Evolutionary conservation across 2,113 vertebrate species (phyloP).

Genomic region (Halichoerus grypus): DNA sequence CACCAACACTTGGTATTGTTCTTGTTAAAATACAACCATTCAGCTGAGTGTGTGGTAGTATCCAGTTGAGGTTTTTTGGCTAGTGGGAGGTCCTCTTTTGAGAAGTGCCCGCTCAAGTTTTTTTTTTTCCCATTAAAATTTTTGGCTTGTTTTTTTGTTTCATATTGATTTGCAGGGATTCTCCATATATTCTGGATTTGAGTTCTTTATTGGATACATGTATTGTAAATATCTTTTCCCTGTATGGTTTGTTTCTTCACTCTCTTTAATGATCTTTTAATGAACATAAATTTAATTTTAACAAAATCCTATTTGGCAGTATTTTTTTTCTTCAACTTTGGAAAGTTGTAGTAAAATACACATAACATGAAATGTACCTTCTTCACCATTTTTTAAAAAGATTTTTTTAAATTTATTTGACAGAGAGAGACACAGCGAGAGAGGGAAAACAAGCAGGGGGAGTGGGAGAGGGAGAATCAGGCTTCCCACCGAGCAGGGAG

Average conservation of each 20-base stretch:
- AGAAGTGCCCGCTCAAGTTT: background rate
- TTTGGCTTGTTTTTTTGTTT: slow-evolving; percentile 18
- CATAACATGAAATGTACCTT: background rate
- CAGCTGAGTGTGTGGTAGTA: background rate
- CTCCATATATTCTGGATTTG: background rate
- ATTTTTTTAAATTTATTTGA: no score
- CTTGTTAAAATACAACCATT: background rate
- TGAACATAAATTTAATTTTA: slow-evolving; percentile 41
- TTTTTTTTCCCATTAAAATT: background rate
- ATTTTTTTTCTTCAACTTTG: slow-evolving; percentile 36
- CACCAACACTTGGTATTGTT: background rate
- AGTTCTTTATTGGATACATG: background rate
- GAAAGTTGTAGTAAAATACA: background rate
- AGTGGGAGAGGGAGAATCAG: no score
- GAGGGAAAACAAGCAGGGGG: no score
- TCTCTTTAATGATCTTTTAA: slow-evolving; percentile 9
- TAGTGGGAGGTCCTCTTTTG: background rate
- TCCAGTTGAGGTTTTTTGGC: background rate
- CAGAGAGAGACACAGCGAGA: no score
- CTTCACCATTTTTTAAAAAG: background rate
- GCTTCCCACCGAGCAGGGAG: no score
- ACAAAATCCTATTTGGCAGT: slow-evolving; percentile 15
- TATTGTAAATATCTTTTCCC: slow-evolving; percentile 1
- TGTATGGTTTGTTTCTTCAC: background rate
- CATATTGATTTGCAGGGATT: background rate